phyloP scores from a whole-genome alignment of 2,797 vertebrate genomes.

The Scarus forsteni region DNA sequence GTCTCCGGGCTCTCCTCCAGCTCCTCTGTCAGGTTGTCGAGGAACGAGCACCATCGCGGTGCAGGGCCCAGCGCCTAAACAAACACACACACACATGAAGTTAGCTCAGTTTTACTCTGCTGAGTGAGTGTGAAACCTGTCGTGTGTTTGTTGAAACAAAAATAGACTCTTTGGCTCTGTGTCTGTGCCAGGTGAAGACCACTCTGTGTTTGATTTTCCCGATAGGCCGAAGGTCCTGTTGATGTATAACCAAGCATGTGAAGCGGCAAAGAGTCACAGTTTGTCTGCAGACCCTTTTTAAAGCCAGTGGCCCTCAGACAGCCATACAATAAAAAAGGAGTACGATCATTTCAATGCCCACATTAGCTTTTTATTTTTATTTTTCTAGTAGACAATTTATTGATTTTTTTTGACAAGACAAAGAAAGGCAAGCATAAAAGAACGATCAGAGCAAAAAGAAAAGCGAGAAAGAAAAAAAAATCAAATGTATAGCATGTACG shows the following conservation, averaged over 20 bases:
- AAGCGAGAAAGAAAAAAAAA: no score
- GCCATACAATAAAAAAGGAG: no score
- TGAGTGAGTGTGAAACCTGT: constrained; percentile 22
- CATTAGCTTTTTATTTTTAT: no score
- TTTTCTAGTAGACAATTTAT: no score
- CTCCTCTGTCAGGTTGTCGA: constrained; percentile 97
- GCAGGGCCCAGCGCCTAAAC: constrained; percentile 93
- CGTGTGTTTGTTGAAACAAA: constrained; percentile 39
- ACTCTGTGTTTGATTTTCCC: not conserved
- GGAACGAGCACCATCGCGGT: constrained; percentile 97
- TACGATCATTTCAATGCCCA: no score
- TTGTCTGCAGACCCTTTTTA: not conserved
- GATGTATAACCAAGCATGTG: not conserved
- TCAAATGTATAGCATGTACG: no score
- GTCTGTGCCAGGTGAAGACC: not conserved
- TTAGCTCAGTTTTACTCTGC: constrained; percentile 33
- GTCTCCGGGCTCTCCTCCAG: constrained; percentile 97
- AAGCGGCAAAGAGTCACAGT: not conserved
- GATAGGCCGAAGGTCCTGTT: not conserved
- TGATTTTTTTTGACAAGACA: no score
- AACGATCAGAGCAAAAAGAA: no score
- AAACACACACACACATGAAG: constrained; percentile 4
- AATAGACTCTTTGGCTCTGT: constrained; percentile 19
- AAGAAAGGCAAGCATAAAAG: no score
- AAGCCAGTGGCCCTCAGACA: not conserved